phyloP scores from a whole-genome alignment of 2,113 vertebrate genomes.

The Hemibagrus wyckioides region DNA sequence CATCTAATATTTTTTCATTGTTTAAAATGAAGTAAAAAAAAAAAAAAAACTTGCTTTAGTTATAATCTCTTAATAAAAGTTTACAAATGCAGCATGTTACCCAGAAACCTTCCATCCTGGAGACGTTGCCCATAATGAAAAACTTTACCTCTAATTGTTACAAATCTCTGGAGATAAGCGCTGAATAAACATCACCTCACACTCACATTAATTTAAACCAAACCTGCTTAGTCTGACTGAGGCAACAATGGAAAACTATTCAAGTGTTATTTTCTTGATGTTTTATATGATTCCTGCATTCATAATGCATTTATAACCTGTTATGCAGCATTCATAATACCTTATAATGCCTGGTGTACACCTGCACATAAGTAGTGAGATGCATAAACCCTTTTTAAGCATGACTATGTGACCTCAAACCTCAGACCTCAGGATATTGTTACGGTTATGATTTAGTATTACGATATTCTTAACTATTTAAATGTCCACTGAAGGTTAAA shows the following conservation, averaged over 20 bases:
- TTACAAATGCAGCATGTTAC: not conserved
- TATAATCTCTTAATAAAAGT: not conserved
- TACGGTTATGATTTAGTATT: not conserved
- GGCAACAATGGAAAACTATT: not conserved
- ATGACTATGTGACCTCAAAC: not conserved
- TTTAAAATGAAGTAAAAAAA: too few species aligned
- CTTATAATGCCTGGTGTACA: not conserved
- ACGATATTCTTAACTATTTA: not conserved
- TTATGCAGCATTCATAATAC: not conserved
- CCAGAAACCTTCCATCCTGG: not conserved
- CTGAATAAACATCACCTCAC: not conserved
- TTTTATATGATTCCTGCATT: not conserved
- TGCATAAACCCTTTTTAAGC: not conserved
- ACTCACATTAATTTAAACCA: not conserved
- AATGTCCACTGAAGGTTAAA: not conserved
- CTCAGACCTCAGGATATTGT: not conserved
- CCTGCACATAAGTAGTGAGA: not conserved
- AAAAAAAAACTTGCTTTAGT: too few species aligned
- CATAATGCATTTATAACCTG: not conserved
- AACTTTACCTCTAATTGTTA: not conserved
- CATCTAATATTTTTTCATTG: not conserved
- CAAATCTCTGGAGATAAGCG: not conserved
- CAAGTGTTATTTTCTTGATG: not conserved
- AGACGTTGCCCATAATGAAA: not conserved
- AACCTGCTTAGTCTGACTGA: not conserved